Percentiles rank a stretch among this genome's conserved stretches.
These are phyloP conservation scores for Chloroclystis v-ata DNA, from an alignment of 2,888 invertebrate genomes.

Conservation along the genomic window DNA sequence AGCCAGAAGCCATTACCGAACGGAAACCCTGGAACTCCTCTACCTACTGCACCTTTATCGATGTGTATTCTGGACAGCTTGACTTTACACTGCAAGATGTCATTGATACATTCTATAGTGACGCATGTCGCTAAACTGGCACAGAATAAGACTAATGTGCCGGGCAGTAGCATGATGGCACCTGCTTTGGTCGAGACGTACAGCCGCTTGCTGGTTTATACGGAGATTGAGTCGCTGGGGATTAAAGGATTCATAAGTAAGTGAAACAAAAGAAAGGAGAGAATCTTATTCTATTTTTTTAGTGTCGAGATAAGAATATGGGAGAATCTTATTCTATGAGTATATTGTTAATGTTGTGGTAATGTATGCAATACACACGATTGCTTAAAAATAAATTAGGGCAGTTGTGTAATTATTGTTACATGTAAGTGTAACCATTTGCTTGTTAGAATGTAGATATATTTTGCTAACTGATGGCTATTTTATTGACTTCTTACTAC, in stretches of 20 bases:
- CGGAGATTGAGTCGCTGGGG: conserved; percentile 97
- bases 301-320: too few relatives aligned
- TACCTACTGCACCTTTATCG: conserved; percentile 91
- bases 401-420: too few relatives aligned
- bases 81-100: conserved; percentile 97
- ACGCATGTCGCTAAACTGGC: conserved; percentile 94
- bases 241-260: conserved; percentile 96
- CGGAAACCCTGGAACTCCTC: conserved; percentile 72
- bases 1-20: conserved; percentile 78
- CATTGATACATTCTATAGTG: conserved; percentile 86
- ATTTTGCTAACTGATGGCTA: too few relatives aligned
- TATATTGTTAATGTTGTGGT: too few relatives aligned
- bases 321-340: too few relatives aligned
- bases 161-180: conserved; percentile 81
- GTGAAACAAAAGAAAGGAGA: conserved; percentile 30
- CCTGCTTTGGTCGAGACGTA: conserved; percentile 97
- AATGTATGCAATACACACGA: too few relatives aligned
- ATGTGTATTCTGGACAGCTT: conserved; percentile 96
- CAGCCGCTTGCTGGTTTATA: conserved; percentile 93
- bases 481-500: too few relatives aligned
- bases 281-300: not conserved
- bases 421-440: too few relatives aligned
- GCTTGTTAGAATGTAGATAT: too few relatives aligned
- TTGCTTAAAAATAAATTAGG: too few relatives aligned
- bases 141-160: conserved; percentile 89